Conservation (phyloP, 2,888 invertebrate genomes). For the Trichogramma evanescens region DNA sequence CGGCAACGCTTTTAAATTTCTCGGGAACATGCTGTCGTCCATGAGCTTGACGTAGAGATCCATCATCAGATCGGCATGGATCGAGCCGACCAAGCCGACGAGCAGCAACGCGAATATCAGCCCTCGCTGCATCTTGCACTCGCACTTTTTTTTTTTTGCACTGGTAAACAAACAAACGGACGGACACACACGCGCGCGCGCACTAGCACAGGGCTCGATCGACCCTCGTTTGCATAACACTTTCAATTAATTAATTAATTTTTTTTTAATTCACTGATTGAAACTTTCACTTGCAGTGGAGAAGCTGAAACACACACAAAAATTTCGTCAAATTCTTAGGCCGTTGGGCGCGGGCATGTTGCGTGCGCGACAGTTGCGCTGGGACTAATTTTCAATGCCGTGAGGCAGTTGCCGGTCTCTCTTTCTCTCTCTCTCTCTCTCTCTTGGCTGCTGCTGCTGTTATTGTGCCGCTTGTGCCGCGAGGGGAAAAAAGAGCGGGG, state of each 20-base stretch:
- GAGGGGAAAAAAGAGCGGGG: background rate
- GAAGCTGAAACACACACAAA: background rate
- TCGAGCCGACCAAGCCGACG: conserved; percentile 9
- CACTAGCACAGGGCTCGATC: too few species aligned
- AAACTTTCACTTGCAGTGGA: too few species aligned
- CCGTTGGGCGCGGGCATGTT: conserved; percentile 31
- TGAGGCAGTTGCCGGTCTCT: conserved; percentile 15
- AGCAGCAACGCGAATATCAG: conserved; percentile 28
- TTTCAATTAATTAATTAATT: too few species aligned
- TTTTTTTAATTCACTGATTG: too few species aligned
- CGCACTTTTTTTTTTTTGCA: conserved; percentile 21
- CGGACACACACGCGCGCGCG: background rate
- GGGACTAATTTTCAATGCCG: conserved; percentile 44
- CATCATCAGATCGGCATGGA: conserved; percentile 35
- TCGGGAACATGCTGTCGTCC: conserved; percentile 40
- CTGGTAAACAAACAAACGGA: background rate
- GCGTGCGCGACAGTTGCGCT: conserved; percentile 44
- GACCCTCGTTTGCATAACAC: too few species aligned
- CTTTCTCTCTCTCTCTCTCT: conserved; percentile 25
- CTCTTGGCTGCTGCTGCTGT: conserved; percentile 12
- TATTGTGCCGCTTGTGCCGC: background rate
- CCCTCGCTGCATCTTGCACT: conserved; percentile 14
- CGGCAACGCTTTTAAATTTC: background rate
- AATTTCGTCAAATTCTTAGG: background rate
- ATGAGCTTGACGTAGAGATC: conserved; percentile 45